Base-by-base conservation (phyloP, 2,888 invertebrate species). In the Plebejus argus region DNA sequence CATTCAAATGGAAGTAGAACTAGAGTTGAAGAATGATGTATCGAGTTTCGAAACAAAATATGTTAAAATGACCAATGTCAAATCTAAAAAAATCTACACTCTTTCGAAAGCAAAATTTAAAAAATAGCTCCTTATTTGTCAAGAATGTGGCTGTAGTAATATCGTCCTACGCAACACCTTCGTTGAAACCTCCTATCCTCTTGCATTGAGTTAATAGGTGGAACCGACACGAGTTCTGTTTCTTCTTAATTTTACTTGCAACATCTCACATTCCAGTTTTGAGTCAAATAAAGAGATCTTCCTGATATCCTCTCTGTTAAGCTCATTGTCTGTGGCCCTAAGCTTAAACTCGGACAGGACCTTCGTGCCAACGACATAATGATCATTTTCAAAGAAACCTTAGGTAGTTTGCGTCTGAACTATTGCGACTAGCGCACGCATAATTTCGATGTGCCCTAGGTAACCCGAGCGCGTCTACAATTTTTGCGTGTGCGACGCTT, bases 401-500 rank as follows among this genome's bases (percentile, higher is more conserved):
- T 18, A 53, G 53, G 18, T 53, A 53, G 4, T 53, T 15, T 18
- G 15, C 53, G 18, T 53, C 53, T 18, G 53, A 18, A 53, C 53
- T 53, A 53, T 53, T 53, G 18, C 15, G 18, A 53, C 53, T 53
- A 18, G 53, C 10, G 45, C 53, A 53, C 53, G 53, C 53, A 53
- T 53, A 53, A 53, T 53, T 58, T 20, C 58, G 8, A 20, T 4
- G 23, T 61, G 66, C 66, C 66, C 66, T 66, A 66, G 66, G 66
- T 66, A 66, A 66, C 66, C 20, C 28, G 66, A 66, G 66, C 20
- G 18, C 28, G 66, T 66, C 66, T 66, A 28, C n/a, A 66, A 28
- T 15, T 66, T 28, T 66, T 28, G 66, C 66, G 66, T 66, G 66
- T 15, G 28, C 7, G 66, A 28, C 33, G 28, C 66, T 66, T 66